A percentile compares a stretch with the other conserved stretches of the same genome.
Conservation (phyloP, 1,140 invertebrate species). For the Lordiphosa collinella region DNA sequence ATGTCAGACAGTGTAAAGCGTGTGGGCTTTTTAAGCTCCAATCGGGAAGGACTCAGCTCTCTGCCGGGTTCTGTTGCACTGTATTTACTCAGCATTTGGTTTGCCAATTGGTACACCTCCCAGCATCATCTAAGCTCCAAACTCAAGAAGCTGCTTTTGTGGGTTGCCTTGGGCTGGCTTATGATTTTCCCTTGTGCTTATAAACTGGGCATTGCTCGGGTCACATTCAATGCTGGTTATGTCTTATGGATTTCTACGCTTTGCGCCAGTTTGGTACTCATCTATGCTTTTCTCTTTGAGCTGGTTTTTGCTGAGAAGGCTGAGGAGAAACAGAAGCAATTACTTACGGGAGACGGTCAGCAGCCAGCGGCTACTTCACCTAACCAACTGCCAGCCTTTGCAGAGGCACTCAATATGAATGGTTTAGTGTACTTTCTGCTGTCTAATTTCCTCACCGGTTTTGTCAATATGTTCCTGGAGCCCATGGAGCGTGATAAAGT, state of each 20-base stretch:
- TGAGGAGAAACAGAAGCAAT: conserved; percentile 5
- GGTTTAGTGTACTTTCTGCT: conserved; percentile 51
- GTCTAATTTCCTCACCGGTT: conserved; percentile 59
- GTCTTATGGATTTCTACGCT: conserved; percentile 31
- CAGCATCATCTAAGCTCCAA: conserved; percentile 21
- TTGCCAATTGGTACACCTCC: conserved; percentile 73
- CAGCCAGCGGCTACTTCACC: no score
- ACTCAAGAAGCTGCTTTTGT: conserved; percentile 17
- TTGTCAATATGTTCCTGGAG: conserved; percentile 49
- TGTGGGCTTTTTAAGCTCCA: conserved; percentile 87
- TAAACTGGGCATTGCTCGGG: conserved; percentile 41
- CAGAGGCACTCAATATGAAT: conserved; percentile 55
- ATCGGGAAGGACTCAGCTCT: conserved; percentile 94
- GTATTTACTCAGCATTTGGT: conserved; percentile 87
- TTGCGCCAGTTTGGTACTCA: conserved; percentile 15
- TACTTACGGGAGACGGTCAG: no score
- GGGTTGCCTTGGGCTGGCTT: conserved; percentile 13
- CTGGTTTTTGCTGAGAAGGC: conserved; percentile 6
- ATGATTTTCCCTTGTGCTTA: conserved; percentile 16
- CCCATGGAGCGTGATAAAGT: conserved; percentile 12
- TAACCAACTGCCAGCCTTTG: conserved; percentile 24
- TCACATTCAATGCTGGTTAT: conserved; percentile 55
- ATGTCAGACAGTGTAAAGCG: conserved; percentile 82
- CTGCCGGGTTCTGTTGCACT: conserved; percentile 90
- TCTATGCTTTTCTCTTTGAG: conserved; percentile 47